These are phyloP conservation scores for Oligia fasciuncula DNA, from an alignment of 2,888 invertebrate species.

Conservation along the genomic window DNA sequence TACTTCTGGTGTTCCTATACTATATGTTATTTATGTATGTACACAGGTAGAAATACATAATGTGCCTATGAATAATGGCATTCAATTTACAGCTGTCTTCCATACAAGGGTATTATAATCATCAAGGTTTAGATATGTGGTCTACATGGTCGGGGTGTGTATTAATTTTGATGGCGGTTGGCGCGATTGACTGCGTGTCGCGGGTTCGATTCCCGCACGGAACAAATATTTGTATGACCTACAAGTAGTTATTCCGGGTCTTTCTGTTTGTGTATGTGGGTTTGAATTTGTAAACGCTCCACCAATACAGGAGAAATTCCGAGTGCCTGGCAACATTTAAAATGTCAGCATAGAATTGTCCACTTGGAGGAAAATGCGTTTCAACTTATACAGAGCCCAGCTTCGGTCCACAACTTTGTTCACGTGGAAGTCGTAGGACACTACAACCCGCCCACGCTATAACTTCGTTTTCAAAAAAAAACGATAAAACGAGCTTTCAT, in stretches of 20 bases:
- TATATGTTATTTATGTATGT: background rate
- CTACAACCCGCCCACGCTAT: background rate
- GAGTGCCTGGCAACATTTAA: no score
- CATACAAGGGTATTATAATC: constrained; percentile 29
- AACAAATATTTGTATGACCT: no score
- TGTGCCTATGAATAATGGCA: constrained; percentile 17
- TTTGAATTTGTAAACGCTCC: no score
- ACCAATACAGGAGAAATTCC: no score
- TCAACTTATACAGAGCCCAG: background rate
- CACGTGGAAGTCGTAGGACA: no score
- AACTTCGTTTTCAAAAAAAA: background rate
- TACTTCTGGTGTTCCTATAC: constrained; percentile 33
- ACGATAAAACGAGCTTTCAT: no score
- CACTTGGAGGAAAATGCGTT: background rate
- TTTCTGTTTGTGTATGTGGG: no score
- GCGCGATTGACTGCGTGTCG: no score
- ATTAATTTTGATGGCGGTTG: background rate
- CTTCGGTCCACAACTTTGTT: no score
- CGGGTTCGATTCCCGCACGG: no score
- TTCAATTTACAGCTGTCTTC: constrained; percentile 30
- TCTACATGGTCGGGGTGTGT: background rate
- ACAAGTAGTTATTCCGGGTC: no score
- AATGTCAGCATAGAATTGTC: background rate
- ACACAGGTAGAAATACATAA: background rate
- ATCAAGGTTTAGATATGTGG: constrained; percentile 15